These are phyloP conservation scores for Lasiurus borealis DNA, from an alignment of 2,113 vertebrate genomes.

Conservation along the genomic window DNA sequence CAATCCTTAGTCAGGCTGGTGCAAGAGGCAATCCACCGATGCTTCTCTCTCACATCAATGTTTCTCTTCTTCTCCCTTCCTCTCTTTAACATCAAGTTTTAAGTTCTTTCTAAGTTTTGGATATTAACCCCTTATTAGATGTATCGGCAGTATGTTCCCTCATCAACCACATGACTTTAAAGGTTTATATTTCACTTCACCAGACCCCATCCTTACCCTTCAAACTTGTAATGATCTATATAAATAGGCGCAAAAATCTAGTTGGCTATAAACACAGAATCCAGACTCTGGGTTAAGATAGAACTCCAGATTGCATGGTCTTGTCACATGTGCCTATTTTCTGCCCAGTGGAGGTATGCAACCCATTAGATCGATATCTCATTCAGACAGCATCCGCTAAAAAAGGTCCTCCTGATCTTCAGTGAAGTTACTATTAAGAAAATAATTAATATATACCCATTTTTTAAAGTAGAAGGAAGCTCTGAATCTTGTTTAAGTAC, in stretches of 20 bases:
- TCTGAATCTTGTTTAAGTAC: background rate
- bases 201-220: background rate
- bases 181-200: background rate
- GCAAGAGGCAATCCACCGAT: background rate
- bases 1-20: background rate
- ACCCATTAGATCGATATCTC: background rate
- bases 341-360: background rate
- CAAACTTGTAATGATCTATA: background rate
- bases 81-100: background rate
- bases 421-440: background rate
- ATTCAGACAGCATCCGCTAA: background rate
- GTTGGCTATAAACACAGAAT: background rate
- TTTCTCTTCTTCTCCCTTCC: background rate
- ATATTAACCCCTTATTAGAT: background rate
- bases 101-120: background rate
- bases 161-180: background rate
- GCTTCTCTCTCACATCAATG: background rate
- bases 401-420: background rate
- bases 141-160: background rate
- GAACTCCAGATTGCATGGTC: background rate
- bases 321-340: background rate
- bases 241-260: background rate
- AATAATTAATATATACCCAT: background rate
- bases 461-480: background rate
- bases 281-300: background rate